Conservation (phyloP, 2,113 vertebrate species). For the Phrynosoma platyrhinos region DNA sequence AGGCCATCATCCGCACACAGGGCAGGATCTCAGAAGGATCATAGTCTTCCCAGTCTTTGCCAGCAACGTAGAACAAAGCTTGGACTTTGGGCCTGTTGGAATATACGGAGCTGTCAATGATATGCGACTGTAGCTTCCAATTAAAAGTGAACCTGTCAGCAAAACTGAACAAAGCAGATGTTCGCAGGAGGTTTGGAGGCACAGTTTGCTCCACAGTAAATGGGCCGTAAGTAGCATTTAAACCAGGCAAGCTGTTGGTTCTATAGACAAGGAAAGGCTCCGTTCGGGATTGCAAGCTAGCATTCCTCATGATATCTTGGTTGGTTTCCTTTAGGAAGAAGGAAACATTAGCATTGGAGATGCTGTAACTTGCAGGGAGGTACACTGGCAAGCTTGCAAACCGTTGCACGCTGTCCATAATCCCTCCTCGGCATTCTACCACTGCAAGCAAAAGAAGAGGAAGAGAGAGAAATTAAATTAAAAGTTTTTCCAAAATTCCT, state of each 20-base stretch:
- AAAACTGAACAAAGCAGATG: conserved; percentile 72
- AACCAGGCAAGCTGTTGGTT: conserved; percentile 77
- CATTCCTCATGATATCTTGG: conserved; percentile 92
- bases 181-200: conserved; percentile 85
- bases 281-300: conserved; percentile 87
- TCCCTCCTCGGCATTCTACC: conserved; percentile 77
- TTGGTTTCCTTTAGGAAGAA: conserved; percentile 94
- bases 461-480: conserved; percentile 13
- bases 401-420: conserved; percentile 78
- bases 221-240: conserved; percentile 93
- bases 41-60: conserved; percentile 87
- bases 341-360: conserved; percentile 81
- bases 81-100: conserved; percentile 89
- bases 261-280: conserved; percentile 90
- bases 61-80: conserved; percentile 90
- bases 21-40: conserved; percentile 80
- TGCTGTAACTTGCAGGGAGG: conserved; percentile 84
- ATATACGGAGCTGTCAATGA: conserved; percentile 86
- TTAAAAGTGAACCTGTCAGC: conserved; percentile 79
- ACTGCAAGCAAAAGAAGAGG: conserved; percentile 70
- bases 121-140: conserved; percentile 85
- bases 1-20: conserved; percentile 87
- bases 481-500: rapidly evolving
- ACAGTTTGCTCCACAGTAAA: conserved; percentile 81
- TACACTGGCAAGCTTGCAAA: conserved; percentile 90